A percentile compares a stretch with the other conserved stretches of the same genome.
phyloP scores from a whole-genome alignment of 2,797 vertebrate species.

The Parauchenoglanis ngamensis region DNA sequence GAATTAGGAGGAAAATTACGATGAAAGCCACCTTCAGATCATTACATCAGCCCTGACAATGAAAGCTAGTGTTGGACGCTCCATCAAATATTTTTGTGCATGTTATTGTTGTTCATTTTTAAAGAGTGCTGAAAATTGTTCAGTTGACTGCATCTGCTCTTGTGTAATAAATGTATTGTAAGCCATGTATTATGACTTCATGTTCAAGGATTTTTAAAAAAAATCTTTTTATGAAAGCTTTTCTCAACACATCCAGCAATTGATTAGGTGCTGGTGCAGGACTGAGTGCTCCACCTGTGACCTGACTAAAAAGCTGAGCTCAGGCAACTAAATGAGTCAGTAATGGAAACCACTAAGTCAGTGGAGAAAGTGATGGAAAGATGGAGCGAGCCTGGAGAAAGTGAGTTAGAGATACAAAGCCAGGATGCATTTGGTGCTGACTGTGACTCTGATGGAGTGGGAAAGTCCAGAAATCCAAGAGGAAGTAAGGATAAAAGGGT shows the following conservation, averaged over 20 bases:
- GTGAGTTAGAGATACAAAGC: not conserved
- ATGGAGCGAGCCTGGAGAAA: not conserved
- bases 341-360: constrained; percentile 27
- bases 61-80: not conserved
- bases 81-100: not conserved
- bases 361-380: constrained; percentile 24
- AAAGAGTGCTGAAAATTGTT: not conserved
- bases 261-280: constrained; percentile 33
- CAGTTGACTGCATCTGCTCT: not conserved
- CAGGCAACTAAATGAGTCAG: constrained; percentile 39
- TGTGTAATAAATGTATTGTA: not conserved
- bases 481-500: not conserved
- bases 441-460: not conserved
- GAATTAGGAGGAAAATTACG: not conserved
- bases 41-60: not conserved
- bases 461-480: not conserved
- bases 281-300: constrained; percentile 36
- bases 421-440: not conserved
- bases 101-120: not conserved
- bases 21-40: not conserved
- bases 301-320: constrained; percentile 26
- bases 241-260: constrained; percentile 19
- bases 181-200: not conserved
- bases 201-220: not conserved
- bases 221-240: constrained; percentile 32